Percentiles rank a stretch among this genome's conserved stretches.
Evolutionary conservation across 2,113 vertebrate species (phyloP).

Genomic region (Malaclemys terrapin): DNA sequence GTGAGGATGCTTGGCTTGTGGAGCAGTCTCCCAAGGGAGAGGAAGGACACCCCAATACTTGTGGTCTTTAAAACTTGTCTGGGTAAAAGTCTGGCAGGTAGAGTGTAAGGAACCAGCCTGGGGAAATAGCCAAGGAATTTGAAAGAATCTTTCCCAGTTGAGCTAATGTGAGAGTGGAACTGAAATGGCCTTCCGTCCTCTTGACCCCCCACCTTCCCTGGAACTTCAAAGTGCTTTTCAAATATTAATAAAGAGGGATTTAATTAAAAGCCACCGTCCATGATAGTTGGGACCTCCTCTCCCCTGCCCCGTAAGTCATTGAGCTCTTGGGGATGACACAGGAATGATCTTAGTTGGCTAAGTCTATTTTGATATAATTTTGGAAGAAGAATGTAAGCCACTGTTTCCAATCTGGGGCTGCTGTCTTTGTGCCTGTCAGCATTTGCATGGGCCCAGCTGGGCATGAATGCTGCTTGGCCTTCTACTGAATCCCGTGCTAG

Average conservation of each 20-base stretch:
- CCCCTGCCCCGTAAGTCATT: background rate
- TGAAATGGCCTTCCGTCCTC: background rate
- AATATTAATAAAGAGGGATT: conserved; percentile 19
- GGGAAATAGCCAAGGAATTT: background rate
- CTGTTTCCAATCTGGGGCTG: background rate
- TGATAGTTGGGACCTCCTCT: background rate
- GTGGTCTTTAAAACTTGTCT: background rate
- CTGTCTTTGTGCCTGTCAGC: background rate
- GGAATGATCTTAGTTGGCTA: background rate
- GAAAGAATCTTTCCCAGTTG: background rate
- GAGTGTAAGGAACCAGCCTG: background rate
- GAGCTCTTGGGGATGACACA: background rate
- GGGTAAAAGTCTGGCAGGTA: background rate
- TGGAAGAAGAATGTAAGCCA: background rate
- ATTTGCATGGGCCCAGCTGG: accelerated
- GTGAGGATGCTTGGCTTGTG: background rate
- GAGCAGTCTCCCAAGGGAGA: background rate
- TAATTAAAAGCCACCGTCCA: conserved; percentile 47
- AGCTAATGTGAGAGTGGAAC: background rate
- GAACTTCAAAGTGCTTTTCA: conserved; percentile 49
- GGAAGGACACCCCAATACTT: background rate
- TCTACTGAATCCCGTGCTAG: background rate
- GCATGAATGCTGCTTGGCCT: background rate
- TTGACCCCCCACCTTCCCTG: conserved; percentile 10
- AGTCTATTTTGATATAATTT: background rate